These are phyloP conservation scores for Passerina amoena DNA, from an alignment of 2,113 vertebrate species.

Conservation along the genomic window DNA sequence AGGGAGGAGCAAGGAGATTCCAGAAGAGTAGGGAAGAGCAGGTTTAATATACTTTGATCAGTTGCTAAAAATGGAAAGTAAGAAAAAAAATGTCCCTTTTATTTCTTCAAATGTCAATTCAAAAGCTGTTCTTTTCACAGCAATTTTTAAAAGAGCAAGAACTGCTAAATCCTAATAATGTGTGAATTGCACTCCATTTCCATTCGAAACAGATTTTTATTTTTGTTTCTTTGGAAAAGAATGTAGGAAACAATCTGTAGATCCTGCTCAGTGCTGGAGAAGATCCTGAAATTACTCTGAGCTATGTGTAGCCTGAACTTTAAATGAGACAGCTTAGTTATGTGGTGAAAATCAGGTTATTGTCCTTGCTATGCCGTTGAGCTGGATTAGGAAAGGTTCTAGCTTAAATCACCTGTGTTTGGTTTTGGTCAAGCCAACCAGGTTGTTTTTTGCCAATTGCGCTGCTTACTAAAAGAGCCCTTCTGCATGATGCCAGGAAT, in stretches of 20 bases:
- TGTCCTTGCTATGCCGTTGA: neutral
- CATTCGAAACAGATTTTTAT: neutral
- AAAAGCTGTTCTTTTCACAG: neutral
- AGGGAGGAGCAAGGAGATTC: neutral
- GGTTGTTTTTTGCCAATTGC: neutral
- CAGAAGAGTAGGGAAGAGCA: neutral
- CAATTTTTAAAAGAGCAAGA: slow-evolving; percentile 12
- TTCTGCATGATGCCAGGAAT: neutral
- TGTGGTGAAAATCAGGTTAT: neutral
- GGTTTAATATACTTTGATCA: neutral
- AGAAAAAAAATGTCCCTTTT: neutral
- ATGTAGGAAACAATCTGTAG: neutral
- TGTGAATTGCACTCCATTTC: neutral
- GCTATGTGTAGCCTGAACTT: neutral
- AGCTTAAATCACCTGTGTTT: neutral
- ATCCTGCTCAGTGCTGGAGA: neutral
- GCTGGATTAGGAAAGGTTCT: neutral
- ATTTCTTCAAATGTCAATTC: neutral
- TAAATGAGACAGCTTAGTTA: neutral
- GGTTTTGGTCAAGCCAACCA: neutral
- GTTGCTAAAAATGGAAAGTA: neutral
- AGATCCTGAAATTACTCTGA: neutral
- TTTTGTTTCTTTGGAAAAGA: neutral
- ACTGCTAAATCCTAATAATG: neutral
- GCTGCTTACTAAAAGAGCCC: neutral